Conservation (phyloP, 1,140 invertebrate species). For the Chironomus striatipennis region DNA sequence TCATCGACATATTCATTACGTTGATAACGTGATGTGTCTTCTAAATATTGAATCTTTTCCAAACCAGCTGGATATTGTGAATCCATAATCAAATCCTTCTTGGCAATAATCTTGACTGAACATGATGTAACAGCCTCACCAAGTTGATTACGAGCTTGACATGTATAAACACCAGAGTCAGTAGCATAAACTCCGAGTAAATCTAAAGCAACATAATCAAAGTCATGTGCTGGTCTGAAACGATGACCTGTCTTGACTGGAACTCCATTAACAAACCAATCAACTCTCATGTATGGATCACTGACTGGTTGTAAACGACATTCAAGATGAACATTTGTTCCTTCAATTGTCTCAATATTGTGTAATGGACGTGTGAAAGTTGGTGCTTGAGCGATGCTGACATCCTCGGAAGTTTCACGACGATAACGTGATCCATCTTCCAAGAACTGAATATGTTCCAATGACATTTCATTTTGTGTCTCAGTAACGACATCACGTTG, state of each 20-base stretch:
- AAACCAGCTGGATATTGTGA: slow-evolving; percentile 78
- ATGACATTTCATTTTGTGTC: slow-evolving; percentile 87
- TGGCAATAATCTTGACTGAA: slow-evolving; percentile 77
- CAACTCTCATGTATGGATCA: slow-evolving; percentile 89
- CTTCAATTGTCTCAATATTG: slow-evolving; percentile 84
- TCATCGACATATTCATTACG: slow-evolving; percentile 75
- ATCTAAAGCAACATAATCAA: slow-evolving; percentile 95
- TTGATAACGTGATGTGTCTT: slow-evolving; percentile 78
- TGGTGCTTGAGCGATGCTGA: slow-evolving; percentile 70
- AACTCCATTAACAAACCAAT: slow-evolving; percentile 94
- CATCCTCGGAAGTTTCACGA: slow-evolving; percentile 62
- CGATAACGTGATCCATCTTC: slow-evolving; percentile 75
- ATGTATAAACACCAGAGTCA: slow-evolving; percentile 94
- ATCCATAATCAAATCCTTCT: slow-evolving; percentile 75
- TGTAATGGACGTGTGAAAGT: slow-evolving; percentile 80
- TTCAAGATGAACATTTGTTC: slow-evolving; percentile 88
- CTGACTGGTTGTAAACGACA: slow-evolving; percentile 88
- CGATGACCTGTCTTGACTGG: slow-evolving; percentile 83
- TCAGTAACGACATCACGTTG: slow-evolving; percentile 83
- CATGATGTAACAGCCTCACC: slow-evolving; percentile 92
- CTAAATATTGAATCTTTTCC: slow-evolving; percentile 84
- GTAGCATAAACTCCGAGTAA: slow-evolving; percentile 92
- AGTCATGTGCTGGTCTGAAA: slow-evolving; percentile 93
- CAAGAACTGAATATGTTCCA: slow-evolving; percentile 89
- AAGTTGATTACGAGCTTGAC: slow-evolving; percentile 80